Evolutionary conservation across 2,888 invertebrate genomes (phyloP), one percentile per base, ranked within the genome.

Genomic region (Aporophyla lueneburgensis): DNA sequence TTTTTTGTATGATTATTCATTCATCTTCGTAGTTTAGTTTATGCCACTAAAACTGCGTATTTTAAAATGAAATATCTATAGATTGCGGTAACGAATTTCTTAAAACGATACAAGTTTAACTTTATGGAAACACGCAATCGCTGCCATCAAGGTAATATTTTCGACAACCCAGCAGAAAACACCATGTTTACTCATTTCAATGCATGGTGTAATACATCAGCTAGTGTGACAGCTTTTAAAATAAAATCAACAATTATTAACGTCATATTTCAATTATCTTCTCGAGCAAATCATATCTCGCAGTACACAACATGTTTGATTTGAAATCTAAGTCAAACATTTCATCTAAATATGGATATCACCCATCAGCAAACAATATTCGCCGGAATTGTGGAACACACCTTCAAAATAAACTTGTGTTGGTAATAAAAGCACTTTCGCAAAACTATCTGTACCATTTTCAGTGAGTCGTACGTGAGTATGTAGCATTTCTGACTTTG

Each of bases 401-500:
- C 43, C 10, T 10, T 46, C 10, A 46, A 46, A 46, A 10, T 46
- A 46, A 46, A 46, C 43, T 12, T 12, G 43, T 10, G 10, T 46
- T 46, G 10, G 43, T 12, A 46, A 46, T 46, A 46, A 46, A 46
- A 46, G 43, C 10, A 79, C 43, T 46, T 46, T 12, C 43, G 10
- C 43, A 19, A 33, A n/a, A 43, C n/a, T 14, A 51, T 70, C 24
- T 58, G 46, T 46, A 58, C n/a, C 16, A 74, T n/a, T 61, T 46
- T 40, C 33, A 62, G 65, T 69, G 65, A 71, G 53, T 12, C 56
- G 71, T 70, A 66, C 65, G 49, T 49, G 43, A 61, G 65, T 58
- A 69, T 71, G 84, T 71, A 56, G 43, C 16, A 56, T 68, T 56
- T 62, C n/a, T 65, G 27, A 51, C 19, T 65, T 69, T 10, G 16